A percentile compares a stretch with the other conserved stretches of the same genome.
Conservation (phyloP, 2,797 vertebrate genomes). For the Melanotaenia boesemani region DNA sequence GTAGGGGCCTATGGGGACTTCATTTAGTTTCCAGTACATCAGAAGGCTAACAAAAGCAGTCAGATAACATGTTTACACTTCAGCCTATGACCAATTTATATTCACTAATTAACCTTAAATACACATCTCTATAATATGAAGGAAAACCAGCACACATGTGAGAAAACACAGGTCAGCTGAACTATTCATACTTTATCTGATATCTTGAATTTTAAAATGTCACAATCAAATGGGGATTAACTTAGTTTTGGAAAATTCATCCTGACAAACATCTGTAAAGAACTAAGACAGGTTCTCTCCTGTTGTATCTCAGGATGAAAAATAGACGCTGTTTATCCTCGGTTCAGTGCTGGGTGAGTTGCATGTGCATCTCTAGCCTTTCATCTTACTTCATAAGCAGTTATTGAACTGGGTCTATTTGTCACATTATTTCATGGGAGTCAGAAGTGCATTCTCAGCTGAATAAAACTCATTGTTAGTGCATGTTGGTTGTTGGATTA, state of each 20-base stretch:
- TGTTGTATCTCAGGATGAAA: slow-evolving; percentile 13
- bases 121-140: neutral
- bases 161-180: neutral
- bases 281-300: neutral
- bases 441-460: slow-evolving; percentile 28
- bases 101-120: neutral
- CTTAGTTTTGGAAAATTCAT: neutral
- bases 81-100: neutral
- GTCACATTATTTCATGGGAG: slow-evolving; percentile 17
- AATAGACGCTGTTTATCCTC: slow-evolving; percentile 16
- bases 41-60: too few species aligned
- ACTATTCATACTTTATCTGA: neutral
- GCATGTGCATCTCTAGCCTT: slow-evolving; percentile 25
- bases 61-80: too few species aligned
- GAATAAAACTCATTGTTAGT: slow-evolving; percentile 5
- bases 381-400: slow-evolving; percentile 40
- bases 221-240: neutral
- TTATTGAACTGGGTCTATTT: slow-evolving; percentile 23
- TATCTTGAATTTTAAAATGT: neutral
- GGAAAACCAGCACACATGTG: neutral
- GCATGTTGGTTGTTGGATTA: slow-evolving; percentile 3
- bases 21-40: too few species aligned
- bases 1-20: neutral
- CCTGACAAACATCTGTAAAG: neutral
- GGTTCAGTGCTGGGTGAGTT: slow-evolving; percentile 18